Evolutionary conservation across 92 coral and sea anemone species (phyloP), one percentile per base, ranked within the genome.

Genomic region (Parazoanthus swiftii): DNA sequence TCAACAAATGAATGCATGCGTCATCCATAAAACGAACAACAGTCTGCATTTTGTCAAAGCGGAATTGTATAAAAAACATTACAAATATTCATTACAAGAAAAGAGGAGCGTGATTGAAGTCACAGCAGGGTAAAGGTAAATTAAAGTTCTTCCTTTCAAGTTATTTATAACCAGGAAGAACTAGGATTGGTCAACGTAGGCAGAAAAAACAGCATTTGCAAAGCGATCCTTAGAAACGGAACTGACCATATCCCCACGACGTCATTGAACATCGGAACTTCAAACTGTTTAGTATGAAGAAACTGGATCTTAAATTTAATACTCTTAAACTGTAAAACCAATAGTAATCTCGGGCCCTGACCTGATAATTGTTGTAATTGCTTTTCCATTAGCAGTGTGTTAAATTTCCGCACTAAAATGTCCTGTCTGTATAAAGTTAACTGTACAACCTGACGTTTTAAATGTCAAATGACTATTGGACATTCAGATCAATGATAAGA

Each of bases 181-280:
- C 51, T 76, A 16, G 20, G n/a, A 63, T 21, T 63, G 70, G 25
- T 39, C 15, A 76, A 3, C 48, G 79, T 74, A 42, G 54, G 80
- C 80, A 9, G 42, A 74, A 38, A 76, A 37, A 37, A 18, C 2
- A 76, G 3, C 44, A 18, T 15, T 54, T 76, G 51, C 20, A 39
- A 76, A 76, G 39, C 14, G 46, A 37, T 66, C 85, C 36, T 56
- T 35, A 21, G 2, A 81, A 81, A 81, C 85, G 72, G 85, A 81
- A 81, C 85, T 36, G 23, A 58, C 16, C 15, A 33, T n/a, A 20
- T 36, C 51, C 35, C 44, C 38, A 13, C 37, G 35, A 13, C 74
- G 3, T 18, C 29, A 38, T 23, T 59, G 15, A 81, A 80, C 44
- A 36, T 35, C 72, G 50, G 46, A 58, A 59, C 25, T 58, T 81